phyloP scores from a whole-genome alignment of 2,888 invertebrate species.

The Lysandra bellargus region DNA sequence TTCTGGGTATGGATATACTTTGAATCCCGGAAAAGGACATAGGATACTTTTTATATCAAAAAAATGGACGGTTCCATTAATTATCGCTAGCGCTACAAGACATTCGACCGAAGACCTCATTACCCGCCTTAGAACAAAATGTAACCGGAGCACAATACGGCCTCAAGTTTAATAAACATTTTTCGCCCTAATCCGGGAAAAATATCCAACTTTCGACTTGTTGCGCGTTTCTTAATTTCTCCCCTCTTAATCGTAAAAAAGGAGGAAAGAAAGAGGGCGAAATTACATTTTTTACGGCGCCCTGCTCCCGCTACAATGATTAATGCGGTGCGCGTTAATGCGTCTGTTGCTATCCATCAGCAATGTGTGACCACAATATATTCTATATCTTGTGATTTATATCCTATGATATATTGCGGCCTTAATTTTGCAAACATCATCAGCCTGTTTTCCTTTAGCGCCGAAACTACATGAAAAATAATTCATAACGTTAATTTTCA shows the following conservation, averaged over 20 bases:
- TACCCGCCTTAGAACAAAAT: constrained; percentile 2
- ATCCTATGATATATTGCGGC: constrained; percentile 1
- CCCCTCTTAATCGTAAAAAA: constrained; percentile 40
- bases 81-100: background rate
- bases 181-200: constrained; percentile 22
- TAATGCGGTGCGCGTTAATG: constrained; percentile 57
- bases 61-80: too few species aligned
- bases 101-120: background rate
- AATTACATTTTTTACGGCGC: constrained; percentile 58
- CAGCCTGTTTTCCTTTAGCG: background rate
- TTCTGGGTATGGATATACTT: too few species aligned
- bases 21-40: too few species aligned
- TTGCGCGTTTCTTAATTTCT: constrained; percentile 39
- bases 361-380: constrained; percentile 45
- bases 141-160: background rate
- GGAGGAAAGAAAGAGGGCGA: constrained; percentile 46
- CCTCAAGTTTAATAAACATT: constrained; percentile 21
- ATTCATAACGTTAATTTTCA: too few species aligned
- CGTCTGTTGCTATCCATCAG: constrained; percentile 61
- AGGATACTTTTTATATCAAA: too few species aligned
- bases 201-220: constrained; percentile 30
- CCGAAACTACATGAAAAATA: too few species aligned
- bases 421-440: constrained; percentile 13
- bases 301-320: constrained; percentile 52
- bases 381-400: constrained; percentile 24